phyloP scores from a whole-genome alignment of 1,140 invertebrate species.

The Rhysida immarginata region DNA sequence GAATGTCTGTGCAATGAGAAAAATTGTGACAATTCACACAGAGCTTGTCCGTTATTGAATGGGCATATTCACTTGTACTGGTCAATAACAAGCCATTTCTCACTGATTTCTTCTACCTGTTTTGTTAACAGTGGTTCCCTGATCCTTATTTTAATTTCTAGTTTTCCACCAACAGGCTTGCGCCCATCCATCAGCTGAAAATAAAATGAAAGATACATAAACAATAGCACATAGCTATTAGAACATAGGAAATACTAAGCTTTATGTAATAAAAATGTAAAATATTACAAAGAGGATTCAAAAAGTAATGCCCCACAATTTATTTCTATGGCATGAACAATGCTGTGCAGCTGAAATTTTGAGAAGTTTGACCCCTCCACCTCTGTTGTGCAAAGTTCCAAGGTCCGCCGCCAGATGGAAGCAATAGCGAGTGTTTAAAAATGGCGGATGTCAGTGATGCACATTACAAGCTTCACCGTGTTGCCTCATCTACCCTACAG shows the following conservation, averaged over 20 bases:
- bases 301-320: too few relatives aligned
- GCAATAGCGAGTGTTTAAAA: too few relatives aligned
- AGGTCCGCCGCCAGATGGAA: too few relatives aligned
- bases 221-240: neutral
- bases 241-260: constrained; percentile 3
- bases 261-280: neutral
- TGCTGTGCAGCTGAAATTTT: too few relatives aligned
- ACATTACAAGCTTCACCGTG: too few relatives aligned
- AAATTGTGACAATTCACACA: neutral
- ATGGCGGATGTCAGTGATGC: too few relatives aligned
- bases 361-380: too few relatives aligned
- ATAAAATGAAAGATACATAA: neutral
- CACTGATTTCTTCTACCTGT: constrained; percentile 73
- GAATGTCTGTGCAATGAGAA: too few relatives aligned
- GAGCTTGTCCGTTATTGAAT: neutral
- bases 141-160: constrained; percentile 81
- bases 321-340: too few relatives aligned
- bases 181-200: constrained; percentile 72
- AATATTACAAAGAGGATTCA: too few relatives aligned
- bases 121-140: constrained; percentile 77
- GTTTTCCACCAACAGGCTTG: constrained; percentile 68
- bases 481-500: too few relatives aligned
- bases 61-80: neutral
- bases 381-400: too few relatives aligned
- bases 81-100: constrained; percentile 75